Evolutionary conservation across 2,113 vertebrate species (phyloP).

Genomic region (Toxotes jaculatrix): DNA sequence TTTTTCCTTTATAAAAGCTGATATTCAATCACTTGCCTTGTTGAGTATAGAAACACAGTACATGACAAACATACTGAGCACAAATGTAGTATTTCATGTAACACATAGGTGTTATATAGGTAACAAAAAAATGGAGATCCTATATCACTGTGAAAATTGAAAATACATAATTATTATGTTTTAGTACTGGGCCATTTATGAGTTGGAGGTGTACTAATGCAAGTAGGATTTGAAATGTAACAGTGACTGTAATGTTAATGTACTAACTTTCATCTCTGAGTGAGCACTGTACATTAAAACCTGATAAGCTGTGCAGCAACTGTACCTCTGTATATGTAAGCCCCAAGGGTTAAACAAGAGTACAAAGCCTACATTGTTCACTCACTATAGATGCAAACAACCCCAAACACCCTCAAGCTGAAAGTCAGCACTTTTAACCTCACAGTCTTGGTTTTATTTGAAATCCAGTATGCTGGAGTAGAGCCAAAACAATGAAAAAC

Average conservation of each 20-base stretch:
- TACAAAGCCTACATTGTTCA: not conserved
- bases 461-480: conserved; percentile 4
- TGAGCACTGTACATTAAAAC: not conserved
- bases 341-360: not conserved
- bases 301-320: not conserved
- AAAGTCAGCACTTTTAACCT: conserved; percentile 31
- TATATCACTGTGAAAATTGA: not conserved
- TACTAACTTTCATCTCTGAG: not conserved
- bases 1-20: not conserved
- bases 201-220: not conserved
- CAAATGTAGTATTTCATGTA: too few species aligned
- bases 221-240: not conserved
- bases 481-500: conserved; percentile 32
- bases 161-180: too few species aligned
- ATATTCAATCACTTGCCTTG: not conserved
- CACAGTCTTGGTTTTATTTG: conserved; percentile 4
- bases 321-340: not conserved
- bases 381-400: not conserved
- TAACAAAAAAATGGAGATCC: not conserved
- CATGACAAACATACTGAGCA: not conserved
- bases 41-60: too few species aligned
- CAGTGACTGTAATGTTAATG: not conserved
- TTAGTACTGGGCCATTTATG: not conserved
- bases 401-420: not conserved
- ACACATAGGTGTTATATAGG: not conserved